phyloP scores from a whole-genome alignment of 2,797 vertebrate species.

The Micropoecilia bifurca region DNA sequence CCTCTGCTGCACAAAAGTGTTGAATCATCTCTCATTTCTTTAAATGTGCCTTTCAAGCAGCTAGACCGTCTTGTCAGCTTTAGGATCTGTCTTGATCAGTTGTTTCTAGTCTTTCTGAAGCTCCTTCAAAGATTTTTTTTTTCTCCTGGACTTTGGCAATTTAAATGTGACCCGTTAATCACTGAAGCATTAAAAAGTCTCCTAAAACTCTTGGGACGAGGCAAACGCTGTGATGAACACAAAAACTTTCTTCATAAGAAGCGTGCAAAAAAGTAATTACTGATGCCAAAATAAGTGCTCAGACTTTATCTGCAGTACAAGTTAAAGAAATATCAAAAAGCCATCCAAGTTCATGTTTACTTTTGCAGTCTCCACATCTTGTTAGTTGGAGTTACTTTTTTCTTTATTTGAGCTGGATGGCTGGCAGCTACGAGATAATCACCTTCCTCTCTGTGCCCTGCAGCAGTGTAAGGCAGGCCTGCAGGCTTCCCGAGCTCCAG shows the following conservation, averaged over 20 bases:
- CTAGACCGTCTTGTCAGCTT: neutral
- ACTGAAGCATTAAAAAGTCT: neutral
- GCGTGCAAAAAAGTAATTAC: neutral
- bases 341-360: slow-evolving; percentile 43
- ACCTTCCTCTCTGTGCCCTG: slow-evolving; percentile 78
- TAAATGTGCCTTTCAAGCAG: neutral
- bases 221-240: neutral
- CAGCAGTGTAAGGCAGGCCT: slow-evolving; percentile 77
- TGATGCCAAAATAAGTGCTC: neutral
- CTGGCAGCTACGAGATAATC: slow-evolving; percentile 86
- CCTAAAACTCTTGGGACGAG: neutral
- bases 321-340: slow-evolving; percentile 46
- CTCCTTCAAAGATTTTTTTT: neutral
- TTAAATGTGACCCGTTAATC: neutral
- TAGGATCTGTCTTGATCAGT: neutral
- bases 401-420: slow-evolving; percentile 76
- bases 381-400: slow-evolving; percentile 65
- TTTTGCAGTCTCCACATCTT: slow-evolving; percentile 51
- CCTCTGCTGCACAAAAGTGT: neutral
- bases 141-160: neutral
- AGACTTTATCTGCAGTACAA: slow-evolving; percentile 31
- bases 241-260: neutral
- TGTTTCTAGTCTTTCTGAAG: neutral
- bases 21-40: neutral
- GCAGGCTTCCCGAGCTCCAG: slow-evolving; percentile 66